A percentile compares a stretch with the other conserved stretches of the same genome.
Conservation (phyloP, 1,140 invertebrate species). For the Kradibia gibbosae region DNA sequence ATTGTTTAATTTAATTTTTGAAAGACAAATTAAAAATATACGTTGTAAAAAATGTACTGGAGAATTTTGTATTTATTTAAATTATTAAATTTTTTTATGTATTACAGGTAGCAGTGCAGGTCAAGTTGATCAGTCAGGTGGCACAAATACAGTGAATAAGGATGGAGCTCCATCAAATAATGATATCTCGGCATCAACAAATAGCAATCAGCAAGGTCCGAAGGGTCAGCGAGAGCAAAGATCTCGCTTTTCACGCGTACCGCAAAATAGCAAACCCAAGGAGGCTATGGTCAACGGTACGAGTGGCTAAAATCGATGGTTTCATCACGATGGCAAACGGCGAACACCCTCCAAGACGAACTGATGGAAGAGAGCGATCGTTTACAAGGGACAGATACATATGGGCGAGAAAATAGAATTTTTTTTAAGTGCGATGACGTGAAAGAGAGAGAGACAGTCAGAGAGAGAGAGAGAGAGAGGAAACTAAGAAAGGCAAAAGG, state of each 20-base stretch:
- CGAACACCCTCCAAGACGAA: constrained; percentile 48
- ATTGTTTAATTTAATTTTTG: no score
- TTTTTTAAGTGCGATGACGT: constrained; percentile 38
- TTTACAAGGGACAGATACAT: constrained; percentile 49
- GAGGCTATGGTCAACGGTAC: constrained; percentile 77
- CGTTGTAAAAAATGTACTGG: no score
- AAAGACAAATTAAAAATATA: no score
- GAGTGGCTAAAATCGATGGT: constrained; percentile 68
- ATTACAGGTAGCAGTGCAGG: constrained; percentile 66
- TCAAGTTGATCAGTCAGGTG: constrained; percentile 64
- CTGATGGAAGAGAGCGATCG: constrained; percentile 49
- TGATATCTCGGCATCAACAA: constrained; percentile 63
- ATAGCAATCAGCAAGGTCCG: constrained; percentile 60
- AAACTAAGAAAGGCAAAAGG: constrained; percentile 38
- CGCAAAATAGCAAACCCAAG: constrained; percentile 74
- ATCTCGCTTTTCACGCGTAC: constrained; percentile 68
- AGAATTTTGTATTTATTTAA: no score
- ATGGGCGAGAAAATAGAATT: constrained; percentile 44
- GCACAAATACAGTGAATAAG: constrained; percentile 55
- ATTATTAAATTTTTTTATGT: neutral
- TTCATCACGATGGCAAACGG: constrained; percentile 44
- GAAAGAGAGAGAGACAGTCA: constrained; percentile 31
- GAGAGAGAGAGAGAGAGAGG: no score
- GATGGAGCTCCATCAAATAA: constrained; percentile 56
- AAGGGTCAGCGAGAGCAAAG: constrained; percentile 70